Base-by-base conservation (phyloP, 2,888 invertebrate genomes). In the Acanthococcus lagerstroemiae region DNA sequence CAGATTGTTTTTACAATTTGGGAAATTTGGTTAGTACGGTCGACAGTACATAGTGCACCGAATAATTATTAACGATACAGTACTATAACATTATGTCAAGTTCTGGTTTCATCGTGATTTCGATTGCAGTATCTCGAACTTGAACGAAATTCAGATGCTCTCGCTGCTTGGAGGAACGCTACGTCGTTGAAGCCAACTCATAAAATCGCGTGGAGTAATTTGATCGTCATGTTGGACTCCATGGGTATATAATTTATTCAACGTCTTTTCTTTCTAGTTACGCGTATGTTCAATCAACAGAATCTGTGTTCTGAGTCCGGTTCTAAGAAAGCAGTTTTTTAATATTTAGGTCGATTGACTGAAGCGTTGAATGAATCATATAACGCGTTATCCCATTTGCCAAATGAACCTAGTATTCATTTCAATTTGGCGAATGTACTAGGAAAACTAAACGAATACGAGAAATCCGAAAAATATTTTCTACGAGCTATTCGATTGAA, bases 1-100 rank as follows among this genome's bases (percentile, higher is more conserved):
- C 95, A 0, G 93, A 95, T 75, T 95, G 95, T 74, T 86, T 86
- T 73, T 97, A 94, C 74, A 97, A 97, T 77, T 81, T 97, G 71
- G 96, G 96, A 50, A 94, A 95, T 77, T 79, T 96, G 82, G 91
- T 92, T 79, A 24, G n/a, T 55, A 55, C 15, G 5, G n/a, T n/a
- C n/a, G n/a, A n/a, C n/a, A n/a, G n/a, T n/a, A 17, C 4, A 22
- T 3, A 44, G 17, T 26, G 9, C 27, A 37, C 27, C 37, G 46
- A 19, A 19, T 37, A 19, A 55, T 55, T 12, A 15, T 66, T 52
- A 4, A 27, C 0, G 9, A 9, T n/a, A 6, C 4, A n/a, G 26
- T 65, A 46, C 21, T 37, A 19, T 19, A 9, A 25, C 22, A 12
- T 66, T 21, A 3, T 66, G 17, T 0, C 19, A n/a, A n/a, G n/a